These are phyloP conservation scores for Sprattus sprattus DNA, from an alignment of 2,113 vertebrate genomes.

Conservation along the genomic window DNA sequence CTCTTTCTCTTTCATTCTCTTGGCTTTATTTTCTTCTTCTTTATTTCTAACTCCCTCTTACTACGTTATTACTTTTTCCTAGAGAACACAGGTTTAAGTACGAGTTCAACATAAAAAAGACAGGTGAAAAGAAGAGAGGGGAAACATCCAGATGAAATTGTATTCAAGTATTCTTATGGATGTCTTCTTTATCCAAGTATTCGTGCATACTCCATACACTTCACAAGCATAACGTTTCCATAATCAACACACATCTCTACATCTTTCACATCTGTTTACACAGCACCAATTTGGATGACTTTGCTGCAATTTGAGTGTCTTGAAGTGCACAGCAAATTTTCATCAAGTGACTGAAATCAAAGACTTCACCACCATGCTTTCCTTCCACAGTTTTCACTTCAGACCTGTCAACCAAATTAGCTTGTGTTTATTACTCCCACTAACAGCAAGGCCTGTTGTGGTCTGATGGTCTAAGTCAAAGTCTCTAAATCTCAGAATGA, in stretches of 20 bases:
- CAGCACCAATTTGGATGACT: not conserved
- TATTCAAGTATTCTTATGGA: no score
- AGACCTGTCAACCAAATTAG: not conserved
- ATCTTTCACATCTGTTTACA: not conserved
- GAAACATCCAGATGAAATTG: no score
- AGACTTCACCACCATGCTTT: not conserved
- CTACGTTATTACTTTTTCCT: no score
- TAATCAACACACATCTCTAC: not conserved
- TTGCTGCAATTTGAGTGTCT: not conserved
- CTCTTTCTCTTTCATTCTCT: no score
- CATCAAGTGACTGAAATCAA: not conserved
- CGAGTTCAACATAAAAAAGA: no score
- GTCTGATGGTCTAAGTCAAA: not conserved
- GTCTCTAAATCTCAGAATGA: not conserved
- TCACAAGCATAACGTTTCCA: not conserved
- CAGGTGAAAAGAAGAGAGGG: no score
- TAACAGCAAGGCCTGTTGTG: not conserved
- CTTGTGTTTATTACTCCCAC: not conserved
- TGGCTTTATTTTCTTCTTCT: no score
- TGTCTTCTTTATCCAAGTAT: not conserved
- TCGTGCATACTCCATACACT: not conserved
- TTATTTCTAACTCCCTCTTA: no score
- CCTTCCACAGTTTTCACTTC: not conserved
- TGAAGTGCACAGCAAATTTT: not conserved
- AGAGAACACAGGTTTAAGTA: no score